Evolutionary conservation across 2,797 vertebrate species (phyloP).

Genomic region (Sebastes diploproa): DNA sequence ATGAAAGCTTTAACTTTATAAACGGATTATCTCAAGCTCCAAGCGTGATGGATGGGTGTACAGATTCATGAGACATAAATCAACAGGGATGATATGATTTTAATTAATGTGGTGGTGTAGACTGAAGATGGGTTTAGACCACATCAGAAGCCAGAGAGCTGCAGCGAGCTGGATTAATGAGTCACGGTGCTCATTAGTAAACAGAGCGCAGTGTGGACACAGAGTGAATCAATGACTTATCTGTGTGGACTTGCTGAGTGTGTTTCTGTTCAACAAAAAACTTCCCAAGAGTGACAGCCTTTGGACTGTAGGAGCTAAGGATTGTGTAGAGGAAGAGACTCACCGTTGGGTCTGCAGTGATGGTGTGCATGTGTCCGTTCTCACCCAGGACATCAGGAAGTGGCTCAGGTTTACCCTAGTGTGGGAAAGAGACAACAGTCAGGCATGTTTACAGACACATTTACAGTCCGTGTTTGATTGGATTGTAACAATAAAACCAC

Average conservation of each 20-base stretch:
- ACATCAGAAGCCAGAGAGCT: slow-evolving; percentile 18
- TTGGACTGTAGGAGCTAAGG: neutral
- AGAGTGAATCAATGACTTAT: slow-evolving; percentile 59
- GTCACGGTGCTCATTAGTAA: slow-evolving; percentile 56
- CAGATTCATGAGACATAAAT: neutral
- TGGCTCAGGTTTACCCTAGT: slow-evolving; percentile 83
- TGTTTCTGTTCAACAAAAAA: slow-evolving; percentile 10
- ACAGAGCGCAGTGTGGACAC: slow-evolving; percentile 40
- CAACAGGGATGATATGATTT: neutral
- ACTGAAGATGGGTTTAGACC: neutral
- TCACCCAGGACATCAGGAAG: slow-evolving; percentile 67
- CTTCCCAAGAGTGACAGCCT: neutral
- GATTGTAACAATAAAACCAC: neutral
- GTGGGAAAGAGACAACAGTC: slow-evolving; percentile 7
- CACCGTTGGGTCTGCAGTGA: slow-evolving; percentile 77
- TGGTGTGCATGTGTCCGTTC: slow-evolving; percentile 74
- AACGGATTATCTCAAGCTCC: neutral
- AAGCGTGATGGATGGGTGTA: neutral
- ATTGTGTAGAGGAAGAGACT: slow-evolving; percentile 24
- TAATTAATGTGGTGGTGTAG: neutral
- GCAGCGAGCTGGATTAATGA: slow-evolving; percentile 50
- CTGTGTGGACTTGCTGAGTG: slow-evolving; percentile 41
- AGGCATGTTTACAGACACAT: slow-evolving; percentile 6
- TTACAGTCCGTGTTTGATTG: neutral
- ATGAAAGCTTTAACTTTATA: neutral